Percentiles rank a stretch among this genome's conserved stretches.
Conservation (phyloP, 2,797 vertebrate genomes). For the Oreortyx pictus region DNA sequence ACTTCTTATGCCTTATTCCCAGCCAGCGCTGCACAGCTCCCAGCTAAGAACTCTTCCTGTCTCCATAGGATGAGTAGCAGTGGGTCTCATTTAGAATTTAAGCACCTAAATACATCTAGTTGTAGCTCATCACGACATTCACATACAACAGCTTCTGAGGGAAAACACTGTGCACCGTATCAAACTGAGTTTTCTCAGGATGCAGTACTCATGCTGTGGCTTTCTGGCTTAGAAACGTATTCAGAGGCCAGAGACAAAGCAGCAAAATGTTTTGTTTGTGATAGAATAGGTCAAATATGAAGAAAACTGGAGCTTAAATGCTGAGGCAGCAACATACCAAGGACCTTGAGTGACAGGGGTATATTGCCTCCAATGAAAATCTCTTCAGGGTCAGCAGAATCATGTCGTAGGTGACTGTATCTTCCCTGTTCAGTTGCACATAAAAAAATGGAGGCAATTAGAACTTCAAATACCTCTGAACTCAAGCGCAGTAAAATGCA, state of each 20-base stretch:
- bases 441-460: not conserved
- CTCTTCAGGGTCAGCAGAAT: not conserved
- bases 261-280: not conserved
- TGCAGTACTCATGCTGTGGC: not conserved
- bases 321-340: not conserved
- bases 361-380: not conserved
- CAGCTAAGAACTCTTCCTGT: not conserved
- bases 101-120: not conserved
- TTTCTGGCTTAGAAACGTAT: not conserved
- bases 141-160: not conserved
- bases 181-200: not conserved
- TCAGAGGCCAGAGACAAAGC: not conserved
- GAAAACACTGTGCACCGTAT: not conserved
- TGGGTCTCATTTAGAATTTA: not conserved
- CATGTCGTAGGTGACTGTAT: not conserved
- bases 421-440: not conserved
- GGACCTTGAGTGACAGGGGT: rapidly evolving
- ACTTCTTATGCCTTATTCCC: not conserved
- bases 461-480: not conserved
- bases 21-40: not conserved
- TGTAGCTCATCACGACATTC: not conserved
- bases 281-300: not conserved
- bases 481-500: not conserved
- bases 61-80: not conserved
- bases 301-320: not conserved